Base-by-base conservation (phyloP, 2,113 vertebrate genomes). In the Pachypanchax playfairii region DNA sequence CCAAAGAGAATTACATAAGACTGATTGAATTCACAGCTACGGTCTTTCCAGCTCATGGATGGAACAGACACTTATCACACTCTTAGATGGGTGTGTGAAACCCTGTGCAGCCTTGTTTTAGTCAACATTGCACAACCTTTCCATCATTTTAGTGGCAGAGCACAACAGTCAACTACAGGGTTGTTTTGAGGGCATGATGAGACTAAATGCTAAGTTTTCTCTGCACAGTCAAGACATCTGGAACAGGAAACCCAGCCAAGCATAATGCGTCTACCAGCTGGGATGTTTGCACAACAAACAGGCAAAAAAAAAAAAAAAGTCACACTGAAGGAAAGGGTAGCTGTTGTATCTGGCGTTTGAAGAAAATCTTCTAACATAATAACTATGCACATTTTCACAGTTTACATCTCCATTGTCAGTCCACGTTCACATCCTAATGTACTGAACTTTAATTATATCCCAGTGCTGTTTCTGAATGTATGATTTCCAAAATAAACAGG, bases 241-340 rank as follows among this genome's bases (percentile, higher is more conserved):
- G 38, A 64, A 25, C 41, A 69, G 35, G 52, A 72, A 20, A 28
- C 49, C 42, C 18, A 36, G 49, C 24, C n/a, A 22, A 41, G 22
- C n/a, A 35, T 38, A 62, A 81, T 18, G 21, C 29, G 46, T 75
- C 50, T 72, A 38, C 54, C 71, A 79, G 59, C 63, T 79, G 70
- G 62, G 67, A 79, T 56, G n/a, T 76, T 24, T n/a, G 41, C 43
- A 39, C 39, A 72, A 71, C 43, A 57, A n/a, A n/a, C 11, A 25
- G n/a, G 53, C 17, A 38, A 20, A 7, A 15, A 39, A 25, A 55
- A 65, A 31, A 54, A 6, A 20, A 11, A 51, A 63, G 33, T 39
- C 55, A 53, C 21, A 72, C 42, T 22, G 48, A 33, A 28, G 50
- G 26, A 55, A 14, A 51, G 49, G 12, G 35, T 51, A 55, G 48